Evolutionary conservation across 2,888 invertebrate species (phyloP), one percentile per base, ranked within the genome.

Genomic region (Watsonalla binaria): DNA sequence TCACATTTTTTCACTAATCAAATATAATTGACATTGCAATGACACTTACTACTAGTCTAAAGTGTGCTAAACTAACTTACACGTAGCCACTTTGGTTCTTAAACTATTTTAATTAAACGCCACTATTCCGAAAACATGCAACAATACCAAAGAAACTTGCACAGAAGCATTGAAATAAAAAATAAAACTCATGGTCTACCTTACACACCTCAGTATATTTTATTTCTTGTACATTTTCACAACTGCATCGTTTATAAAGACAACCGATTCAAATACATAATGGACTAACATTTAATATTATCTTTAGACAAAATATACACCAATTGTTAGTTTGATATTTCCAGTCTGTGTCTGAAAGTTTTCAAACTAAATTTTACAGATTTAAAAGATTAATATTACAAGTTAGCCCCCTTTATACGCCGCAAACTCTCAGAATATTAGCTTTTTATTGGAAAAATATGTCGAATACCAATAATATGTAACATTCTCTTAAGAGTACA

Each of bases 11-110:
- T 78, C 78, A 82, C 90, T 90, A 90, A 83, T 89, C 84, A 81
- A 86, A 90, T 90, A 90, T 90, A 90, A 90, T 90, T 90, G 90
- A 90, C 90, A 85, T 88, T 80, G 86, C 88, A 80, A 87, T 86
- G 85, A 88, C 86, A 84, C 87, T 87, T 87, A 89, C 88, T 90
- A 86, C 83, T 88, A 90, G 78, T 81, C 86, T 89, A 87, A 77
- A 81, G 70, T 81, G 83, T 87, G 88, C 88, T 89, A 89, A 79
- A 80, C 84, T 86, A 86, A 80, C 87, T 87, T 88, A 88, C 67
- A 83, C 70, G 76, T 83, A 85, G 61, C 78, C 74, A 76, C 65
- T 70, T 86, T 84, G 86, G 86, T 87, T 86, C 84, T 78, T 84
- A 85, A 68, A 77, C 63, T 61, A 58, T 65, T 60, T 66, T 61